Evolutionary conservation across 2,113 vertebrate genomes (phyloP).

Genomic region (Leptocoma aspasia): DNA sequence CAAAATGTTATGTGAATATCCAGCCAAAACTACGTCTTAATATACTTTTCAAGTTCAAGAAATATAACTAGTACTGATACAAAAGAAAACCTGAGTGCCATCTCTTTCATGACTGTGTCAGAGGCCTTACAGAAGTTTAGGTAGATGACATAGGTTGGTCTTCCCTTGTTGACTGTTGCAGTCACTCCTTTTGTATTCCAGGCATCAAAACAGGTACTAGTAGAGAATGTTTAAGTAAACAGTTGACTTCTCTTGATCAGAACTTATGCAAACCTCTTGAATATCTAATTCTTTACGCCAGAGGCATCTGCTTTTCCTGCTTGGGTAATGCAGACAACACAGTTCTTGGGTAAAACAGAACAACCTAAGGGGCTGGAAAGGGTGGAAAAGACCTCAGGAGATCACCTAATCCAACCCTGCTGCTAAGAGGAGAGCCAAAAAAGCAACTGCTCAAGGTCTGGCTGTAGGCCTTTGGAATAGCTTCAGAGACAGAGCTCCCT

Average conservation of each 20-base stretch:
- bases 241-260: neutral
- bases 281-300: neutral
- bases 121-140: neutral
- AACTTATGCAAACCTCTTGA: neutral
- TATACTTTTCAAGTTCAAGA: neutral
- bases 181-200: neutral
- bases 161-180: neutral
- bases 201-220: neutral
- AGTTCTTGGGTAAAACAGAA: neutral
- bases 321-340: neutral
- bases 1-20: neutral
- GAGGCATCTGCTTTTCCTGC: neutral
- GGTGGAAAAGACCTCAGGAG: neutral
- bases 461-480: neutral
- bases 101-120: neutral
- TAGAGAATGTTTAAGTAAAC: neutral
- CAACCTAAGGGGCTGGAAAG: neutral
- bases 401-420: neutral
- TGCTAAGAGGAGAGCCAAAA: neutral
- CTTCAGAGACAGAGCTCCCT: neutral
- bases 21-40: neutral
- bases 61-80: neutral
- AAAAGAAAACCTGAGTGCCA: neutral
- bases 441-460: neutral
- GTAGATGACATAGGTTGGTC: neutral